Base-by-base conservation (phyloP, 2,797 vertebrate genomes). In the Alauda arvensis region DNA sequence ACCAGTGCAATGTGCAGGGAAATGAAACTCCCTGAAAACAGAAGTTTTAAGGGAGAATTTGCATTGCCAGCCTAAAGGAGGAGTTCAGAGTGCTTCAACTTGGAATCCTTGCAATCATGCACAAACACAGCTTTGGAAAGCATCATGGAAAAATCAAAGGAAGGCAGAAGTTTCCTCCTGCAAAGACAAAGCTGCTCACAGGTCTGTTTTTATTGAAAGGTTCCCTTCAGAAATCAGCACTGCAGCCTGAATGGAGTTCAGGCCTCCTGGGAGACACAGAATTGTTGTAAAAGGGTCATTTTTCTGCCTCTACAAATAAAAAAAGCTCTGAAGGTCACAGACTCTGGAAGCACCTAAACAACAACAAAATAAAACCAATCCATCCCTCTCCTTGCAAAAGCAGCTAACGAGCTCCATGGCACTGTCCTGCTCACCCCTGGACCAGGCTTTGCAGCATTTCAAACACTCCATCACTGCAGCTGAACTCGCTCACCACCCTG, bases 121-220 rank as follows among this genome's bases (percentile, higher is more conserved):
- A 95, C 72, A 93, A 92, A 81, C 87, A 83, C n/a, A 87, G 81
- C 76, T 92, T 90, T 88, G 83, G 80, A 94, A 92, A 84, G 34
- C 40, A 45, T 72, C 60, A 94, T 70, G 86, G 87, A 94, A 88
- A 93, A 88, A 95, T 83, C 91, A 88, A 88, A 93, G 65, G 3
- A 19, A 92, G 57, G 53, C 65, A 89, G 65, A 87, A 85, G 70
- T 92, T 93, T 92, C 23, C 49, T 86, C 85, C 68, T 77, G 87
- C 81, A 92, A 95, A 93, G 89, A 93, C 94, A 95, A 95, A 95
- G 91, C 87, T 63, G 18, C 71, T 87, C 39, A 48, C 11, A 79
- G 75, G 59, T 82, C 82, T 85, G 33, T 63, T 89, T 92, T 77
- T 43, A 77, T 18, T 59, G 83, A 89, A 90, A 87, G 52, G 52